Percentiles rank a stretch among this genome's conserved stretches.
Conservation (phyloP, 1,140 invertebrate genomes). For the Drosophila aff. region DNA sequence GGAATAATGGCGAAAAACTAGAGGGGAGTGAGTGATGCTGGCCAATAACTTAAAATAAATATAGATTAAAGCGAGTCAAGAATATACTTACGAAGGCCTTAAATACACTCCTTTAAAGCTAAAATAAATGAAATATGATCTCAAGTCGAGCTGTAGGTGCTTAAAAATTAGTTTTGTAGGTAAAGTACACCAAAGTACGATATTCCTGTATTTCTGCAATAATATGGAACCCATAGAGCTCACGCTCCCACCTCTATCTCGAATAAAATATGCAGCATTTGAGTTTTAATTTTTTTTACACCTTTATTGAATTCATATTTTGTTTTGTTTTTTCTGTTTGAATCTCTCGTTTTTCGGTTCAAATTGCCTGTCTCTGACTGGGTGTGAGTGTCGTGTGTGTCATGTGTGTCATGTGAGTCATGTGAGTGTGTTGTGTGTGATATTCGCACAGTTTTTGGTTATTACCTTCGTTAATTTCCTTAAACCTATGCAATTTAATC, state of each 20-base stretch:
- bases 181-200: too few species aligned
- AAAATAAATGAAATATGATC: not conserved
- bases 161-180: not conserved
- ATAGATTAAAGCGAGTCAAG: not conserved
- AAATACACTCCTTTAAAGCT: not conserved
- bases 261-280: slow-evolving; percentile 36
- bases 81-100: not conserved
- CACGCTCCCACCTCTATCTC: slow-evolving; percentile 4
- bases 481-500: slow-evolving; percentile 49
- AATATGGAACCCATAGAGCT: not conserved
- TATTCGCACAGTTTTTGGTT: slow-evolving; percentile 11
- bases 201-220: too few species aligned
- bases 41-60: not conserved
- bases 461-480: slow-evolving; percentile 42
- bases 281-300: slow-evolving; percentile 55
- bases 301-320: slow-evolving; percentile 65
- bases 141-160: not conserved
- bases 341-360: slow-evolving; percentile 30
- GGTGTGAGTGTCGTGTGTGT: slow-evolving; percentile 14
- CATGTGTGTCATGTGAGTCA: slow-evolving; percentile 2
- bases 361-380: slow-evolving; percentile 20
- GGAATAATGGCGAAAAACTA: not conserved
- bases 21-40: not conserved
- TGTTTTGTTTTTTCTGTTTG: slow-evolving; percentile 26
- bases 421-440: slow-evolving; percentile 13